Evolutionary conservation across 2,113 vertebrate genomes (phyloP).

Genomic region (Erpornis zantholeuca): DNA sequence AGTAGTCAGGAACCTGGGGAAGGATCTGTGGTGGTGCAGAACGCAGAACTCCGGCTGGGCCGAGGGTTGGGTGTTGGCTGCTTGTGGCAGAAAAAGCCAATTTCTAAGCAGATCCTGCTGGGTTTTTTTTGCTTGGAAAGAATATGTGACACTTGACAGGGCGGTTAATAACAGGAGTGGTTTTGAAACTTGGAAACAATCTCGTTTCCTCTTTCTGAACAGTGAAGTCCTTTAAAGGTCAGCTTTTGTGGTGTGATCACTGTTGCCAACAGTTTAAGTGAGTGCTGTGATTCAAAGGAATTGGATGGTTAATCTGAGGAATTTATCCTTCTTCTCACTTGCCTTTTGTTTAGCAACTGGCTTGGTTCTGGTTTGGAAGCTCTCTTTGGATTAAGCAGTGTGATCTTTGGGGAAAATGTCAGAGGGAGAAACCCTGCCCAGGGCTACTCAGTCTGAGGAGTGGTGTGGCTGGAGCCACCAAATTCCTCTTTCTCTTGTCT

Average conservation of each 20-base stretch:
- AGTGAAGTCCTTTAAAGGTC: not conserved
- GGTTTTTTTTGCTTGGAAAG: not conserved
- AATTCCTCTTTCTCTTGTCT: not conserved
- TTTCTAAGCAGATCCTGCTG: not conserved
- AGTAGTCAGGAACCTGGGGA: not conserved
- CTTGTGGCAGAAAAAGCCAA: not conserved
- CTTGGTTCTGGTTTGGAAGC: not conserved
- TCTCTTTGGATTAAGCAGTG: not conserved
- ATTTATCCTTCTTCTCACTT: not conserved
- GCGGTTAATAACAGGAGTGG: not conserved
- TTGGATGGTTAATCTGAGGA: not conserved
- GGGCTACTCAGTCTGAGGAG: not conserved
- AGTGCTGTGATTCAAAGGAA: not conserved
- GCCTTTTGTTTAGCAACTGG: not conserved
- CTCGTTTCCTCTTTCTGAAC: not conserved
- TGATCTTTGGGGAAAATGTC: not conserved
- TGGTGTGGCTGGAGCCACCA: not conserved
- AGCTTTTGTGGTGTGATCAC: not conserved
- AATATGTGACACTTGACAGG: not conserved
- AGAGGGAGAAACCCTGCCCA: not conserved
- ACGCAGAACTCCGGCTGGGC: rapidly evolving
- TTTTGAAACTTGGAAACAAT: not conserved
- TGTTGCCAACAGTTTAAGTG: not conserved
- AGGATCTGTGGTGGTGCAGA: not conserved
- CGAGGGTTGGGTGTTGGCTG: not conserved